phyloP scores from a whole-genome alignment of 2,888 invertebrate species.

The Aproaerema taeniolella region DNA sequence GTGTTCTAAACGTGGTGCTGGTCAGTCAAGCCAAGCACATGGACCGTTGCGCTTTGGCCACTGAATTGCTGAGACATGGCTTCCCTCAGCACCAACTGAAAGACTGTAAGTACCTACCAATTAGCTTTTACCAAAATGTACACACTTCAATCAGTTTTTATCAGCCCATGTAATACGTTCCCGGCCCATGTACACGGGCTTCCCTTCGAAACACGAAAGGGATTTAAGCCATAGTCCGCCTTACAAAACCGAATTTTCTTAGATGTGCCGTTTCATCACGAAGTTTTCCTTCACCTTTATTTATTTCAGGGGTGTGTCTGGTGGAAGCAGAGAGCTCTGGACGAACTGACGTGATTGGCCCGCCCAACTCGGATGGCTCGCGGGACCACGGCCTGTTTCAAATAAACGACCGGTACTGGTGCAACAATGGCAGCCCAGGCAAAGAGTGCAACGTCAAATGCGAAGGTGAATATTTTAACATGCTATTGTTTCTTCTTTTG shows the following conservation, averaged over 20 bases:
- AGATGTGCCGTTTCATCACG: no score
- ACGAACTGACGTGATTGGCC: conserved; percentile 61
- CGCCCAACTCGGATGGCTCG: conserved; percentile 61
- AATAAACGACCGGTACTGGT: conserved; percentile 59
- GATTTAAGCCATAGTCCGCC: no score
- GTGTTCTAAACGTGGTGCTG: no score
- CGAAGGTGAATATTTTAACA: conserved; percentile 33
- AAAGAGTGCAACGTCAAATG: conserved; percentile 53
- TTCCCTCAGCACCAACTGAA: conserved; percentile 37
- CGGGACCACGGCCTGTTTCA: conserved; percentile 62
- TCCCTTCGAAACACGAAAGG: no score
- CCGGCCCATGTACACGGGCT: no score
- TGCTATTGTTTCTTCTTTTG: no score
- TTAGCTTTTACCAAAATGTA: no score
- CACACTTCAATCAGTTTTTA: no score
- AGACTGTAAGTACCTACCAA: conserved; percentile 51
- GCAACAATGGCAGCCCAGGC: conserved; percentile 36
- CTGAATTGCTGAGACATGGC: conserved; percentile 36
- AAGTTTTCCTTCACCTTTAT: no score
- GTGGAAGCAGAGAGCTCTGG: conserved; percentile 67
- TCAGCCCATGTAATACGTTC: no score
- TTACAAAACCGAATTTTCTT: no score
- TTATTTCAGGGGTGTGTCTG: conserved; percentile 75
- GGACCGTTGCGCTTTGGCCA: conserved; percentile 35
- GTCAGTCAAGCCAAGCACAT: conserved; percentile 24